Evolutionary conservation across 2,113 vertebrate genomes (phyloP).

Genomic region (Tupaia tana): DNA sequence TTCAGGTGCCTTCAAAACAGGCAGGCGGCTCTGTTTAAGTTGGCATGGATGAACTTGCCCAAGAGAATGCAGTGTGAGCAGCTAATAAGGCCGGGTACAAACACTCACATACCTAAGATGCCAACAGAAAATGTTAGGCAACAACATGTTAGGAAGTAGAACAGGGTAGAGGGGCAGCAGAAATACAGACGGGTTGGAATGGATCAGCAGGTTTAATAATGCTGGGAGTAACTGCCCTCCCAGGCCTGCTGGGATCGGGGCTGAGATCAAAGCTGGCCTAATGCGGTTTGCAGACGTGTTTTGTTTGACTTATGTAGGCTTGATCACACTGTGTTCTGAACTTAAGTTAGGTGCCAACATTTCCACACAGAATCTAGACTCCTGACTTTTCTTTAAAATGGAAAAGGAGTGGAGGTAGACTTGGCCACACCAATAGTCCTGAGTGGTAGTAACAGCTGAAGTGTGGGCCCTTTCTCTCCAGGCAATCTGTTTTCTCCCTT

Average conservation of each 20-base stretch:
- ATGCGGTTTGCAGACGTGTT: not conserved
- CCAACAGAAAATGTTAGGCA: not conserved
- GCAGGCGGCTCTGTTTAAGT: not conserved
- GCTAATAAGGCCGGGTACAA: not conserved
- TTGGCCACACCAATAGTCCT: not conserved
- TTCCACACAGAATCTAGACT: conserved; percentile 2
- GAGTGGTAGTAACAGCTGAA: not conserved
- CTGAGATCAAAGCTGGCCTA: conserved; percentile 49
- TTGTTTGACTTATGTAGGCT: conserved; percentile 1
- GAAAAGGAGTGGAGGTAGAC: not conserved
- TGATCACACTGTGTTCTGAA: not conserved
- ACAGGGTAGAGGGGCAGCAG: not conserved
- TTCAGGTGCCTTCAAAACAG: not conserved
- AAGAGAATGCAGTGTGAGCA: not conserved
- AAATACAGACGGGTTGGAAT: not conserved
- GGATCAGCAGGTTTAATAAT: not conserved
- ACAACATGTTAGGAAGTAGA: not conserved
- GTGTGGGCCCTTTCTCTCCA: not conserved
- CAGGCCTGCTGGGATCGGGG: conserved; percentile 24
- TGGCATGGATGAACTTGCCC: not conserved
- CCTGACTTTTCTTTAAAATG: not conserved
- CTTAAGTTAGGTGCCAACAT: conserved; percentile 45
- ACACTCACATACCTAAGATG: too few species aligned
- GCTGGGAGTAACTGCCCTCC: not conserved
- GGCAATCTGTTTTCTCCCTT: not conserved